phyloP scores from a whole-genome alignment of 2,888 invertebrate species.

The Cosmia trapezina region DNA sequence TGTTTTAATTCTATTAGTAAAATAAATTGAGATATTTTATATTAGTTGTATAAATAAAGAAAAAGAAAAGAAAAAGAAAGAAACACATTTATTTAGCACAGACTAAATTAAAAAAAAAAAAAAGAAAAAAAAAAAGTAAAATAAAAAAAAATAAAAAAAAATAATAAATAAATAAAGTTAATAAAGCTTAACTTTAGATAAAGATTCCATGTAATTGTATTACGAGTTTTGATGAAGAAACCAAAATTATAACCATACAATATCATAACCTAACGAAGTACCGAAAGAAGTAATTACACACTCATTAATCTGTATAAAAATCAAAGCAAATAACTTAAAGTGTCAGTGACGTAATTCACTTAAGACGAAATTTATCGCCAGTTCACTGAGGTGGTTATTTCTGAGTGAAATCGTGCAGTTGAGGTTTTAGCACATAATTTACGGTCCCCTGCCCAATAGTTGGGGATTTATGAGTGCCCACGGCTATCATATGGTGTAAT shows the following conservation, averaged over 20 bases:
- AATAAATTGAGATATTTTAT: too few species aligned
- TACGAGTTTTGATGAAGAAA: not conserved
- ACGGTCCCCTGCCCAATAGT: conserved; percentile 67
- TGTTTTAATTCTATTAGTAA: too few species aligned
- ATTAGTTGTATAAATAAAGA: too few species aligned
- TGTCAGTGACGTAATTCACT: conserved; percentile 67
- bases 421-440: conserved; percentile 69
- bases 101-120: too few species aligned
- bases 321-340: conserved; percentile 56
- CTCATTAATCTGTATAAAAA: conserved; percentile 57
- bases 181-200: too few species aligned
- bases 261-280: conserved; percentile 8
- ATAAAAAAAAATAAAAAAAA: too few species aligned
- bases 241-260: not conserved
- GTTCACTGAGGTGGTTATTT: conserved; percentile 58
- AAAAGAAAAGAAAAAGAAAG: too few species aligned
- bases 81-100: too few species aligned
- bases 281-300: conserved; percentile 12
- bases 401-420: conserved; percentile 66
- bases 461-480: conserved; percentile 64
- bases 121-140: too few species aligned
- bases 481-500: conserved; percentile 67
- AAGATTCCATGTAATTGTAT: not conserved
- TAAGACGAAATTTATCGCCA: conserved; percentile 62
- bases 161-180: too few species aligned